These are phyloP conservation scores for Norana najaformis DNA, from an alignment of 2,888 invertebrate species.

Conservation along the genomic window DNA sequence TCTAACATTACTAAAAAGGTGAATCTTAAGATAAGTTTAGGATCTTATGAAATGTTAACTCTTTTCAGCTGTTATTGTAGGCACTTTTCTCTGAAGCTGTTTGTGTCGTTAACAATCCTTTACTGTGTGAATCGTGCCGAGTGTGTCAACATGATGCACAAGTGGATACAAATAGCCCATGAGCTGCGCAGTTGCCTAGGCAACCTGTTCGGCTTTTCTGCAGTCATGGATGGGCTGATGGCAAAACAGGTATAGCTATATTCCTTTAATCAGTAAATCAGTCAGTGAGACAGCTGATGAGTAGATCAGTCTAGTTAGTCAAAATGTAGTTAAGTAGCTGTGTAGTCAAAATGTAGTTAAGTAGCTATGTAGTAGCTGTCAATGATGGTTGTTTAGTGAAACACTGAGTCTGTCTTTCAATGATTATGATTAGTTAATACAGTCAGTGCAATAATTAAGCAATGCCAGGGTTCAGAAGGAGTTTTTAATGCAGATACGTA, in stretches of 20 bases:
- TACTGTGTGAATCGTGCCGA: constrained; percentile 74
- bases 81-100: constrained; percentile 80
- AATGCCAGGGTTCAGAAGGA: not conserved
- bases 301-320: not conserved
- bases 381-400: not conserved
- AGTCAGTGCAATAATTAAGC: not conserved
- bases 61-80: constrained; percentile 64
- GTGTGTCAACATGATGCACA: constrained; percentile 82
- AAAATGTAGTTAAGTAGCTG: not conserved
- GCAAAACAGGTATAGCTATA: constrained; percentile 75
- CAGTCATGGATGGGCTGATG: constrained; percentile 86
- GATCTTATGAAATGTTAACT: not conserved
- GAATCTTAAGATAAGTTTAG: not conserved
- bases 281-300: not conserved
- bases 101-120: constrained; percentile 84
- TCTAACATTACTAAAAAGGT: no score
- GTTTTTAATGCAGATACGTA: no score
- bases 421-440: not conserved
- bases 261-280: constrained; percentile 16
- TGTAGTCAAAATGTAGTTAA: not conserved
- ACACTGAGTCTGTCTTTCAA: not conserved
- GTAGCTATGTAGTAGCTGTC: not conserved
- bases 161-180: constrained; percentile 89
- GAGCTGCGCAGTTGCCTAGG: constrained; percentile 88
- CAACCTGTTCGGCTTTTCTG: constrained; percentile 86